These are phyloP conservation scores for Pollenia amentaria DNA, from an alignment of 2,888 invertebrate genomes.

Conservation along the genomic window DNA sequence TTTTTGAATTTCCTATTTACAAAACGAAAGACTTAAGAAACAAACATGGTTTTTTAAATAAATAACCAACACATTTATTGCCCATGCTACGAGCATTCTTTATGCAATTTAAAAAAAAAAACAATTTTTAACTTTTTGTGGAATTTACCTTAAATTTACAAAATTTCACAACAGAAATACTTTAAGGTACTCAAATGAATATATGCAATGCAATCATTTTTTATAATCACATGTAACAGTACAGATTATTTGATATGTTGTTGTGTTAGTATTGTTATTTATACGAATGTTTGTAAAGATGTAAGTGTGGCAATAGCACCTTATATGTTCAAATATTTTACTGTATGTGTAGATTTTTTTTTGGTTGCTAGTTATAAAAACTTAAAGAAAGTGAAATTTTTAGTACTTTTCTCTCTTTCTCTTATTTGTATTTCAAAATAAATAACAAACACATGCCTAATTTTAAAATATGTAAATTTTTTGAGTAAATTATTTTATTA, in stretches of 20 bases:
- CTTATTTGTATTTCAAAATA: neutral
- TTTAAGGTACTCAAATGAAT: neutral
- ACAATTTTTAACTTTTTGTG: constrained; percentile 17
- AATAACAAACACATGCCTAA: neutral
- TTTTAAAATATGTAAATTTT: constrained; percentile 58
- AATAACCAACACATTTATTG: neutral
- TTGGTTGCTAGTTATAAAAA: constrained; percentile 9
- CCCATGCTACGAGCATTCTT: neutral
- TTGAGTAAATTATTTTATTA: constrained; percentile 31
- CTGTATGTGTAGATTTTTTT: constrained; percentile 3
- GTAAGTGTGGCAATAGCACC: constrained; percentile 39
- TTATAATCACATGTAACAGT: neutral
- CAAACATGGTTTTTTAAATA: constrained; percentile 3
- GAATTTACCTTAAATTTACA: neutral
- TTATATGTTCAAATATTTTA: neutral
- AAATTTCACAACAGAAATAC: constrained; percentile 24
- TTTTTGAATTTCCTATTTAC: neutral
- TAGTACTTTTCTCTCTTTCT: constrained; percentile 18
- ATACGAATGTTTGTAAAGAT: neutral
- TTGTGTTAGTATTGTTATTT: neutral
- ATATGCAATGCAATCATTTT: neutral
- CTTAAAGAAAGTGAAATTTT: constrained; percentile 64
- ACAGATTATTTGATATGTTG: neutral
- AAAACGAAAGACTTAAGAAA: constrained; percentile 27
- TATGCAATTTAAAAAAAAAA: neutral